Evolutionary conservation across 2,113 vertebrate species (phyloP), one percentile per base, ranked within the genome.

Genomic region (Caranx ignobilis): DNA sequence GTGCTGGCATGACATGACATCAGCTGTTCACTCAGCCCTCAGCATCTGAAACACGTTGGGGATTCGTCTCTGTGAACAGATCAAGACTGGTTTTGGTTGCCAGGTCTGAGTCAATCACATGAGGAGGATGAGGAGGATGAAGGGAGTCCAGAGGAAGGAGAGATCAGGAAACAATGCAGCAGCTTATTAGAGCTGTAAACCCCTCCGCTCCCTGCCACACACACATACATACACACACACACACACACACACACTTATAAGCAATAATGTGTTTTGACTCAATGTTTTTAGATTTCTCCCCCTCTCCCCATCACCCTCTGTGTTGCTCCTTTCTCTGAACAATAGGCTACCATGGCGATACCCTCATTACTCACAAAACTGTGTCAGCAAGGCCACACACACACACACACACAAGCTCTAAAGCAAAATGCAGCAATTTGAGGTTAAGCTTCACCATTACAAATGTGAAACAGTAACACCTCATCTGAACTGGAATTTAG

Each of bases 321-420:
- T 1, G 34, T 55, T 7, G 55, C 35, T 64, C 35, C 35, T 61
- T 61, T 6, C 66, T 35, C 11, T 47, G 81, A 89, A 93, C 90
- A 91, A 90, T 82, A 47, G 80, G 87, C 32, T 84, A 13, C 89
- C 88, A 89, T 91, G 90, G 87, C 16, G 35, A 91, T 63, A 74
- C 82, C 83, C 91, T 86, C 60, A 19, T 89, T 86, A 71, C 71
- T 78, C 83, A 77, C 70, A 82, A 83, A 77, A 71, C 72, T 81
- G 52, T 82, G 57, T 81, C 62, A 2, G 31, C 32, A 37, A 62
- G 26, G 19, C 34, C 18, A 6, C 67, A 37, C 47, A 45, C 84
- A 39, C 45, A 82, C 71, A 65, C 56, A 56, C 67, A 59, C 19
- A 37, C 8, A 9, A 66, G 11, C 8, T 32, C 2, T 11, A 35